These are phyloP conservation scores for Folsomia candida DNA, from an alignment of 2,888 invertebrate genomes.

Conservation along the genomic window DNA sequence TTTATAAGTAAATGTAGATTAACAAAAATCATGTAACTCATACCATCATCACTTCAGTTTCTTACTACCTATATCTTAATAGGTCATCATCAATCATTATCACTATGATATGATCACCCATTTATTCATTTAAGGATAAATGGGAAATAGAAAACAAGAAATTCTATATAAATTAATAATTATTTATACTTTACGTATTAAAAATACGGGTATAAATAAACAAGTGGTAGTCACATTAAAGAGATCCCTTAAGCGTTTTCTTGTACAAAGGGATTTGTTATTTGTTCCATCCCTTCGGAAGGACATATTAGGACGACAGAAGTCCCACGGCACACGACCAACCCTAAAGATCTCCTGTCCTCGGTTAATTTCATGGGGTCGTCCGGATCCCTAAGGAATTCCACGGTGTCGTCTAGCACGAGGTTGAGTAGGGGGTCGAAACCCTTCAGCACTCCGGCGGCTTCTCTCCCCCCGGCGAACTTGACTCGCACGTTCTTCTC, in stretches of 20 bases:
- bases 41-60: too few species aligned
- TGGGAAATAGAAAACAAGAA: too few species aligned
- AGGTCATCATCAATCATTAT: too few species aligned
- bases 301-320: conserved; percentile 97
- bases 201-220: too few species aligned
- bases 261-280: conserved; percentile 95
- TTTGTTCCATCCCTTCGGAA: conserved; percentile 98
- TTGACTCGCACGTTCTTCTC: conserved; percentile 98
- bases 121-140: too few species aligned
- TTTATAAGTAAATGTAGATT: too few species aligned
- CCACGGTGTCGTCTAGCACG: conserved; percentile 94
- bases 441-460: conserved; percentile 90
- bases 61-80: too few species aligned
- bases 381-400: conserved; percentile 93
- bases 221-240: too few species aligned
- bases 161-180: too few species aligned
- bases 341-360: conserved; percentile 86
- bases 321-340: conserved; percentile 98
- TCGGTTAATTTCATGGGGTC: conserved; percentile 95
- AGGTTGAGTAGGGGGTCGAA: conserved; percentile 94
- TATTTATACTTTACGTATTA: too few species aligned
- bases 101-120: too few species aligned
- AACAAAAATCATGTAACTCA: too few species aligned
- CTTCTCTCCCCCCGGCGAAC: conserved; percentile 96
- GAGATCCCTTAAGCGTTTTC: conserved; percentile 68